phyloP scores from a whole-genome alignment of 2,888 invertebrate genomes.

The Philereme vetulata region DNA sequence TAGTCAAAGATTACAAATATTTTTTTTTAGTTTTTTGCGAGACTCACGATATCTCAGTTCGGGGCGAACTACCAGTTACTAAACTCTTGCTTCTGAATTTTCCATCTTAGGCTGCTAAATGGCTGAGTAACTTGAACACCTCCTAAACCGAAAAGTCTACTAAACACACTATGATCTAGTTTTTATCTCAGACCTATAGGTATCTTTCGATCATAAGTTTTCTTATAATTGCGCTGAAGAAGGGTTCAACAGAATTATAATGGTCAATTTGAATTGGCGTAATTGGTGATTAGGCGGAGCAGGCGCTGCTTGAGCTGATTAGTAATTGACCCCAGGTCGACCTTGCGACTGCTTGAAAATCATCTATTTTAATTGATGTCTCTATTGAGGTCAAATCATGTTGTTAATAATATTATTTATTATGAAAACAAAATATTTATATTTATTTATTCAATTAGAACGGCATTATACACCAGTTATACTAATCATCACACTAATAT shows the following conservation, averaged over 20 bases:
- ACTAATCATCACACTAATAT: too few relatives aligned
- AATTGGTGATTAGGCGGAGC: slow-evolving; percentile 74
- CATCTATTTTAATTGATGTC: slow-evolving; percentile 26
- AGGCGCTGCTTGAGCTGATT: slow-evolving; percentile 70
- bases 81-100: too few relatives aligned
- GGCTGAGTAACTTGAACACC: too few relatives aligned
- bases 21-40: too few relatives aligned
- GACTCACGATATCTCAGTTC: too few relatives aligned
- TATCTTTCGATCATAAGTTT: slow-evolving; percentile 24
- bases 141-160: too few relatives aligned
- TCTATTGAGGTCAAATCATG: slow-evolving; percentile 27
- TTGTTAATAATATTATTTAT: background rate
- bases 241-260: slow-evolving; percentile 63
- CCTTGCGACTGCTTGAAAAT: slow-evolving; percentile 48
- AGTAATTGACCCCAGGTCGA: slow-evolving; percentile 71
- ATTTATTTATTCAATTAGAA: too few relatives aligned
- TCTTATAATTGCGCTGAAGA: slow-evolving; percentile 34
- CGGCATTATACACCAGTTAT: too few relatives aligned
- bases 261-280: slow-evolving; percentile 70
- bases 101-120: too few relatives aligned
- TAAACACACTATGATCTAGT: background rate
- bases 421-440: too few relatives aligned
- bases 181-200: background rate
- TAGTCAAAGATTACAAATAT: too few relatives aligned
- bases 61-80: too few relatives aligned